phyloP scores from a whole-genome alignment of 2,113 vertebrate genomes.

The Gopherus flavomarginatus region DNA sequence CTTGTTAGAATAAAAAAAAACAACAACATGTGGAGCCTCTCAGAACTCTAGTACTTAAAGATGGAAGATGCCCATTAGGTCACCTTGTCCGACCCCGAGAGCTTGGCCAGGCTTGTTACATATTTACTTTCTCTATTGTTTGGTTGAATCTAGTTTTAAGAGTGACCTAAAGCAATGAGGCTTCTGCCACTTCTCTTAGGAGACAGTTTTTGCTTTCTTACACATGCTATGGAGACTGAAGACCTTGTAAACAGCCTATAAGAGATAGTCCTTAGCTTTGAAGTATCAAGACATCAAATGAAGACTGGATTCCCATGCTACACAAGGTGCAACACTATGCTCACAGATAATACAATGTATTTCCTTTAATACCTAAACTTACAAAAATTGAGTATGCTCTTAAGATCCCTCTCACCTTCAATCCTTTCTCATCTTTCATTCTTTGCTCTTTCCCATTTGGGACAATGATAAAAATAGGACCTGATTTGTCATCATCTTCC shows the following conservation, averaged over 20 bases:
- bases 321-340: neutral
- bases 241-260: no score
- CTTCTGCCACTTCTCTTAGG: neutral
- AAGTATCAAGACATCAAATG: neutral
- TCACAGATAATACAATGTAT: neutral
- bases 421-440: slow-evolving; percentile 93
- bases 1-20: neutral
- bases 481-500: slow-evolving; percentile 94
- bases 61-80: neutral
- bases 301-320: neutral
- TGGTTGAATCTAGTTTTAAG: neutral
- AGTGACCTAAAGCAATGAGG: neutral
- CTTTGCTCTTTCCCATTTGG: slow-evolving; percentile 96
- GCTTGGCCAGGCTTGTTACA: neutral
- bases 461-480: slow-evolving; percentile 91
- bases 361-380: fast-evolving
- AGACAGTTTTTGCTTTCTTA: neutral
- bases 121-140: neutral
- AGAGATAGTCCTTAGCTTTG: neutral
- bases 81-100: neutral
- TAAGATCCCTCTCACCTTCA: slow-evolving; percentile 86
- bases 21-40: neutral
- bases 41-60: neutral
- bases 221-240: neutral
- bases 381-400: neutral